These are phyloP conservation scores for Microctenopoma stevenorrisi DNA, from an alignment of 2,797 vertebrate genomes.

Conservation along the genomic window DNA sequence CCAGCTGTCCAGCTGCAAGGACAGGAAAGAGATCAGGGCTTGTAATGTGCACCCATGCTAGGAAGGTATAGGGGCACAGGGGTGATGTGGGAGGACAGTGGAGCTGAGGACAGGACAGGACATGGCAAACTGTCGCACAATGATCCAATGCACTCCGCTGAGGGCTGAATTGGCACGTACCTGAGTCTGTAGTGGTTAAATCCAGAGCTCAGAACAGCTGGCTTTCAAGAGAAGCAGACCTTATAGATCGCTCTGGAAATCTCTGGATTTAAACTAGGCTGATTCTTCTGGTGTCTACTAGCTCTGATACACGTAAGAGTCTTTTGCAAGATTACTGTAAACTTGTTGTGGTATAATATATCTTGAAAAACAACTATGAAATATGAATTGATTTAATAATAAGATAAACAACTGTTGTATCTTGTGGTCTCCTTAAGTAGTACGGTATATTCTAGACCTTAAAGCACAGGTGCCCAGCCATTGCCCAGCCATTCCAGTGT, in stretches of 20 bases:
- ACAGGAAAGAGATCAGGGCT: conserved; percentile 98
- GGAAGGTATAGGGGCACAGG: conserved; percentile 48
- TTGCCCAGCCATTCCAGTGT: conserved; percentile 83
- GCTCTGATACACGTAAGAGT: conserved; percentile 73
- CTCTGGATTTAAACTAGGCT: conserved; percentile 67
- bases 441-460: conserved; percentile 78
- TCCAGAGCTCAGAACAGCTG: conserved; percentile 57
- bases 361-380: conserved; percentile 74
- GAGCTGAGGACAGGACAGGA: conserved; percentile 40
- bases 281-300: conserved; percentile 70
- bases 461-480: conserved; percentile 85
- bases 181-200: conserved; percentile 64
- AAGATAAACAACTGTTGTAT: conserved; percentile 75
- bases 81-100: conserved; percentile 2
- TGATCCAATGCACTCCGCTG: conserved; percentile 79
- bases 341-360: conserved; percentile 83
- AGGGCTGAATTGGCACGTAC: conserved; percentile 72
- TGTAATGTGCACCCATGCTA: conserved; percentile 98
- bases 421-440: conserved; percentile 79
- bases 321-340: conserved; percentile 85
- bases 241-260: conserved; percentile 61
- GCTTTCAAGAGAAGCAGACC: conserved; percentile 55
- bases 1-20: conserved; percentile 96
- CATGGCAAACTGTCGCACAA: conserved; percentile 63
- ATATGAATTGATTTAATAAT: conserved; percentile 76